Evolutionary conservation across 2,888 invertebrate genomes (phyloP), one percentile per base, ranked within the genome.

Genomic region (Branchinecta sandiegonensis): DNA sequence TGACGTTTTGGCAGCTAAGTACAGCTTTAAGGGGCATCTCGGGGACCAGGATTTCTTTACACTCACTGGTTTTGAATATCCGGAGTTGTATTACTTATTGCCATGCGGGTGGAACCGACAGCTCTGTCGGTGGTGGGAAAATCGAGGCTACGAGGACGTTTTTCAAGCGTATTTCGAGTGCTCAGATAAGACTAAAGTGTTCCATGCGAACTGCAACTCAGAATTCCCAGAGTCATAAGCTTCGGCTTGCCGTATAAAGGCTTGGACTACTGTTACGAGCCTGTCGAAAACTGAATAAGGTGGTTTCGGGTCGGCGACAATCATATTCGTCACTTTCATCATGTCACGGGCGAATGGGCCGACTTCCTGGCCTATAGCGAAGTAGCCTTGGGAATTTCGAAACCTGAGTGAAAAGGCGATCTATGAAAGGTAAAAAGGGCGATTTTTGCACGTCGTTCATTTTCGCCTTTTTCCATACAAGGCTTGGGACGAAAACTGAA

Each of bases 1-100:
- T 1, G 70, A 73, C 23, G 67, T 71, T 6, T 69, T 80, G 17
- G 75, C 77, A 13, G 69, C 75, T 13, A 78, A 79, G 72, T 81
- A 79, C 73, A 71, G 73, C 66, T 76, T 77, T 56, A 73, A 81
- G 77, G 87, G 87, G 4, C 88, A 89, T 76, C 80, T 90, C 47
- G 90, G 90, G 1, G 90, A 90, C 77, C 90, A 90, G 77, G 89
- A 89, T 78, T 88, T 87, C 77, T 89, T 86, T 75, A 87, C 88
- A 0, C 77, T 89, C 48, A 74, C 89, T 14, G 85, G 84, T 11
- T 82, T 83, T 72, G 88, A 89, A 74, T 80, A 85, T 73, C 86
- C 86, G 9, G 81, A 86, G 71, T 77, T 89, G 65, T 86, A 90
- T 74, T 84, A 86, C 76, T 82, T 83, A 13, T 77, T 90, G 65